A percentile compares a stretch with the other conserved stretches of the same genome.
These are phyloP conservation scores for Seira ritae DNA, from an alignment of 2,888 invertebrate genomes.

Conservation along the genomic window DNA sequence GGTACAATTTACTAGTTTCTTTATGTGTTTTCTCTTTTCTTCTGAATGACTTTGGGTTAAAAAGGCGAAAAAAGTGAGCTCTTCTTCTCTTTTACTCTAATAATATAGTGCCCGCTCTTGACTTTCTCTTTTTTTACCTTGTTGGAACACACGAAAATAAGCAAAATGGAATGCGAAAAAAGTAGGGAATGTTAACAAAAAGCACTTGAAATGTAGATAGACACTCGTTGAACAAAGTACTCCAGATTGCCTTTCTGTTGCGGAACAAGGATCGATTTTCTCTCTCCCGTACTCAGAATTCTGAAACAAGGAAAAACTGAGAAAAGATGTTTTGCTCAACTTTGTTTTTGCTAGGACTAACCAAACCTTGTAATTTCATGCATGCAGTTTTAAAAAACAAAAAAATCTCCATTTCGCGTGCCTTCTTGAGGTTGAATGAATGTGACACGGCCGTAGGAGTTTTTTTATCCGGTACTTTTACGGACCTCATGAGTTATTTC, in stretches of 20 bases:
- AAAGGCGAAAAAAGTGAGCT: neutral
- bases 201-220: conserved; percentile 16
- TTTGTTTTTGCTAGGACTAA: too few relatives aligned
- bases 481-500: too few relatives aligned
- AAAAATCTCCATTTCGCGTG: conserved; percentile 44
- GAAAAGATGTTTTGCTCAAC: too few relatives aligned
- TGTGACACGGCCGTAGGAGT: neutral
- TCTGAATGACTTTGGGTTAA: conserved; percentile 35
- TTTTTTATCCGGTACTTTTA: too few relatives aligned
- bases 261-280: too few relatives aligned
- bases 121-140: conserved; percentile 43
- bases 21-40: neutral
- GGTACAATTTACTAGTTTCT: conserved; percentile 35
- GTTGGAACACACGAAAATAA: conserved; percentile 23
- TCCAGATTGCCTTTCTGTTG: too few relatives aligned
- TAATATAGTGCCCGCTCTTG: conserved; percentile 34
- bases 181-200: conserved; percentile 2
- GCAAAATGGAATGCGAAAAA: conserved; percentile 26
- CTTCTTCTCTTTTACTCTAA: conserved; percentile 2
- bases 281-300: too few relatives aligned
- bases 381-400: conserved; percentile 29
- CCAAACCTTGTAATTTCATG: neutral
- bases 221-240: too few relatives aligned
- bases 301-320: too few relatives aligned
- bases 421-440: conserved; percentile 22